Evolutionary conservation across 1,140 invertebrate species (phyloP).

Genomic region (Aphis gossypii): DNA sequence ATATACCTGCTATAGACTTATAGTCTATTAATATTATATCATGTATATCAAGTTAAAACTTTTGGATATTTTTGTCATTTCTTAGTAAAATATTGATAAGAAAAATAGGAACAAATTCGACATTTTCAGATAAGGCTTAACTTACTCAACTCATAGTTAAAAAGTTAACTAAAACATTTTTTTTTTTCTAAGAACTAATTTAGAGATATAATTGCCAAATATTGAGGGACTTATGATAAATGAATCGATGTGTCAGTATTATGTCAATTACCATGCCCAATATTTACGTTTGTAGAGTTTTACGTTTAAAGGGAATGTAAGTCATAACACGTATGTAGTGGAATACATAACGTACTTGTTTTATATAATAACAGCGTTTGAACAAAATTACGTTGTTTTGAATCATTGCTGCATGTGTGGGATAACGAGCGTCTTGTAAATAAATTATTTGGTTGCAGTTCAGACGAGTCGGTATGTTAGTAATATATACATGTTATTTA

Average conservation of each 20-base stretch:
- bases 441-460: neutral
- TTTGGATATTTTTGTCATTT: neutral
- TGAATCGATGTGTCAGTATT: neutral
- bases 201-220: neutral
- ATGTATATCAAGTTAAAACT: neutral
- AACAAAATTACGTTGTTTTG: neutral
- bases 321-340: neutral
- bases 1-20: too few species aligned
- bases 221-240: neutral
- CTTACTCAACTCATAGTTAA: too few species aligned
- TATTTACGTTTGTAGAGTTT: neutral
- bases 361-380: neutral
- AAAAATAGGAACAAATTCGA: neutral
- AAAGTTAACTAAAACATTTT: neutral
- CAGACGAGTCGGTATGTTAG: neutral
- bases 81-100: neutral
- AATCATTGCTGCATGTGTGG: neutral
- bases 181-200: neutral
- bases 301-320: neutral
- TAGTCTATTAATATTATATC: too few species aligned
- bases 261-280: neutral
- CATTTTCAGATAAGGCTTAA: neutral
- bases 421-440: constrained; percentile 6
- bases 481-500: neutral
- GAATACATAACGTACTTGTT: neutral